A percentile compares a stretch with the other conserved stretches of the same genome.
Evolutionary conservation across 1,140 invertebrate genomes (phyloP).

Genomic region (Mamestra configurata): DNA sequence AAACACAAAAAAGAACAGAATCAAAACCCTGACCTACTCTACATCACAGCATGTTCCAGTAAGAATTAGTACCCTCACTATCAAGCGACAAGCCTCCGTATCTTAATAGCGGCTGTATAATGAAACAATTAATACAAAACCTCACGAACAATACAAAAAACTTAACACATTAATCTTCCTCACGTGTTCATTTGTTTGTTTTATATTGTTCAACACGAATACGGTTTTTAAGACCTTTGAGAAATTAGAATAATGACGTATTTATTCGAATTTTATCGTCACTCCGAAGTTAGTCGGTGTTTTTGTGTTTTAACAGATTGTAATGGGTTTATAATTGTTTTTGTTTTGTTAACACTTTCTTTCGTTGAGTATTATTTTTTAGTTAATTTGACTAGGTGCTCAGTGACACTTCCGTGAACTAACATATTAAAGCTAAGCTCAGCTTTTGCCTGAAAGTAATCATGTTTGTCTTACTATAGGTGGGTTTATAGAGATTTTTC

Average conservation of each 20-base stretch:
- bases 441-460: too few species aligned
- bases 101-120: slow-evolving; percentile 73
- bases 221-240: slow-evolving; percentile 66
- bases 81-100: slow-evolving; percentile 61
- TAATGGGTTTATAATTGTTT: background rate
- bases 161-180: slow-evolving; percentile 72
- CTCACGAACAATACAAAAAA: slow-evolving; percentile 48
- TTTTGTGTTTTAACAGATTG: slow-evolving; percentile 39
- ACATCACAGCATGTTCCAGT: slow-evolving; percentile 17
- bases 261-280: slow-evolving; percentile 46
- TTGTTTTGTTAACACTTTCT: slow-evolving; percentile 25
- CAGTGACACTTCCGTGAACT: too few species aligned
- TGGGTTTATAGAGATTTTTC: too few species aligned
- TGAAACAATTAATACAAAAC: slow-evolving; percentile 79
- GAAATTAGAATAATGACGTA: slow-evolving; percentile 45
- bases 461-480: too few species aligned
- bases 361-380: background rate
- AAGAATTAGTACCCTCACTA: slow-evolving; percentile 43
- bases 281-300: slow-evolving; percentile 32
- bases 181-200: slow-evolving; percentile 73
- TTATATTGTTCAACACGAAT: slow-evolving; percentile 74
- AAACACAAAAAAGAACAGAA: too few species aligned
- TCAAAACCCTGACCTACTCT: background rate
- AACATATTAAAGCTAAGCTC: too few species aligned
- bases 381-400: background rate